Conservation (phyloP, 2,888 invertebrate genomes). For the Anagyrus pseudococci region DNA sequence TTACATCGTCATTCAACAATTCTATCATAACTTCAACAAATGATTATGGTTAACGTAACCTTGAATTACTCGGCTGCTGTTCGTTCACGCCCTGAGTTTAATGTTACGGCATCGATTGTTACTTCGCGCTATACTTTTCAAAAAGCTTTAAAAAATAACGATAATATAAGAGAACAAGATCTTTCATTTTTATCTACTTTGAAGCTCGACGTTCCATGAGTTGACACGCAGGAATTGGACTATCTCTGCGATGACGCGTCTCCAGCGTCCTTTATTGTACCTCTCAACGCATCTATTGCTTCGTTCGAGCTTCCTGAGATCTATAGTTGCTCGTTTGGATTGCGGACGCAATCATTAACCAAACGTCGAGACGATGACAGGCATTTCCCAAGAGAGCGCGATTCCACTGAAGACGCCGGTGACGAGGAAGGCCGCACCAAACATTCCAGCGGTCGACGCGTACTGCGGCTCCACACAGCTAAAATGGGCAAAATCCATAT, state of each 20-base stretch:
- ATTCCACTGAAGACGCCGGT: conserved; percentile 90
- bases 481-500: not conserved
- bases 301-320: conserved; percentile 20
- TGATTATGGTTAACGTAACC: conserved; percentile 5
- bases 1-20: conserved; percentile 21
- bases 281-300: conserved; percentile 6
- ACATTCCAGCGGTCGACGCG: conserved; percentile 92
- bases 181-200: conserved; percentile 12
- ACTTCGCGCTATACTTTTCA: not conserved
- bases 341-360: too few species aligned
- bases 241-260: conserved; percentile 4
- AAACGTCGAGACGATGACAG: conserved; percentile 65
- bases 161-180: conserved; percentile 37
- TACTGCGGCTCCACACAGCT: conserved; percentile 84
- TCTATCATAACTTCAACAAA: conserved; percentile 29
- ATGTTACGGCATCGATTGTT: conserved; percentile 11
- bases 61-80: conserved; percentile 12
- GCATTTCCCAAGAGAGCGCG: conserved; percentile 75
- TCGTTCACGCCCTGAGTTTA: conserved; percentile 14
- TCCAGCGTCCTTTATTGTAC: not conserved
- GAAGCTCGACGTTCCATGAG: conserved; percentile 33
- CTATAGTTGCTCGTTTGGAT: not conserved
- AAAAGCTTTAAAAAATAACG: conserved; percentile 41
- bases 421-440: conserved; percentile 90
- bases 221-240: conserved; percentile 9